phyloP scores from a whole-genome alignment of 2,888 invertebrate species.

The Hylaea fasciaria region DNA sequence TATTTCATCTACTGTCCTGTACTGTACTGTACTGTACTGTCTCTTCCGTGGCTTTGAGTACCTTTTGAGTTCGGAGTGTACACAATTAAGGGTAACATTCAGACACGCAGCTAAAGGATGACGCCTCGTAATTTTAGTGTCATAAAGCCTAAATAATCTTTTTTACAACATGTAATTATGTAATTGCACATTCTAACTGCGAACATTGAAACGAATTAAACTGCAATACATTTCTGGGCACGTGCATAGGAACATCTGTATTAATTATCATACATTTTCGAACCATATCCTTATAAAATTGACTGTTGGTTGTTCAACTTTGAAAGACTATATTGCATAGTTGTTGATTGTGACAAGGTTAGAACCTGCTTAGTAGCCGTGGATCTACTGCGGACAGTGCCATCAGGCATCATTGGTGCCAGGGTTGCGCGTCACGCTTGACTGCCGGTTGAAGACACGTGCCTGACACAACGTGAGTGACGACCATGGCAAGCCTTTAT shows the following conservation, averaged over 20 bases:
- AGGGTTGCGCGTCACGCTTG: conserved; percentile 21
- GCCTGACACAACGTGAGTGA: conserved; percentile 24
- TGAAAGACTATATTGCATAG: not conserved
- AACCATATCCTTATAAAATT: conserved; percentile 3
- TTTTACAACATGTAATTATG: no score
- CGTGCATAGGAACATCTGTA: conserved; percentile 9
- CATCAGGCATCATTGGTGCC: not conserved
- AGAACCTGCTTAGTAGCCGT: not conserved
- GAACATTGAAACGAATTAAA: conserved; percentile 9
- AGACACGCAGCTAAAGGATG: no score
- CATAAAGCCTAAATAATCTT: no score
- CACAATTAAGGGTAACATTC: no score
- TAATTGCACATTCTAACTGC: conserved; percentile 6
- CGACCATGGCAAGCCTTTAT: conserved; percentile 18
- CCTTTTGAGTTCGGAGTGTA: no score
- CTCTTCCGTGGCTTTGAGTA: no score
- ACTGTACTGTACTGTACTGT: no score
- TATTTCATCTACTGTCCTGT: no score
- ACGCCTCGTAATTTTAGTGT: no score
- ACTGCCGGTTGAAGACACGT: conserved; percentile 12
- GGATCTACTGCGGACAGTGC: conserved; percentile 11
- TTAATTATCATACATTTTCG: not conserved
- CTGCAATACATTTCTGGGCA: conserved; percentile 13
- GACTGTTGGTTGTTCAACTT: not conserved
- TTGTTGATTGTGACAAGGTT: conserved; percentile 6